phyloP scores from a whole-genome alignment of 2,888 invertebrate genomes.

The Drosophila tripunctata region DNA sequence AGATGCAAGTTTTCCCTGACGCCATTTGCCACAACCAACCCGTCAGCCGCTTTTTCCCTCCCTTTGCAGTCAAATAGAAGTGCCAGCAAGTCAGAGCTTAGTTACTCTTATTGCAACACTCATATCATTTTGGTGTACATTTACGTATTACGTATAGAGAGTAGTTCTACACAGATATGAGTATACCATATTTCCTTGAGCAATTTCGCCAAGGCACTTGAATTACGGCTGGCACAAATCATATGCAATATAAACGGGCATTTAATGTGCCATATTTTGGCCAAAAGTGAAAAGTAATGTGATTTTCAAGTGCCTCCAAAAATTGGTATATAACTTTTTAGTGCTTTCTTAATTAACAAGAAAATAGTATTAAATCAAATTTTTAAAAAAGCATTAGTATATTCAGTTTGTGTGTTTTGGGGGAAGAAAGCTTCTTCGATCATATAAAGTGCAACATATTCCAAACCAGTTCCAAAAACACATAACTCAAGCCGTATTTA shows the following conservation, averaged over 20 bases:
- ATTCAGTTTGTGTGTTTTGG: no score
- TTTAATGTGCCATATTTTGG: constrained; percentile 1
- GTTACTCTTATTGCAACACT: constrained; percentile 62
- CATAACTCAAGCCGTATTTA: no score
- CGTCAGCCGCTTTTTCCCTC: no score
- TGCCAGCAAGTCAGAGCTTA: constrained; percentile 46
- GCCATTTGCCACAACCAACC: no score
- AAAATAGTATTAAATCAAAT: background rate
- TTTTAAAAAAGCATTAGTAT: background rate
- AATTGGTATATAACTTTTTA: background rate
- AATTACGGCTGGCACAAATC: constrained; percentile 38
- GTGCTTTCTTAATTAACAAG: background rate
- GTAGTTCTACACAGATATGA: no score
- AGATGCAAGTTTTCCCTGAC: constrained; percentile 12
- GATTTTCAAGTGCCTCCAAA: background rate
- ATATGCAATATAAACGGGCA: constrained; percentile 15
- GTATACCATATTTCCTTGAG: constrained; percentile 33
- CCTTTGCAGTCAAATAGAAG: constrained; percentile 1
- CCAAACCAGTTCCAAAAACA: no score
- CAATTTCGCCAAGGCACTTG: constrained; percentile 57
- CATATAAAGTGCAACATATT: no score
- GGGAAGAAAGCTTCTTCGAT: no score
- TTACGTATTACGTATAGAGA: no score
- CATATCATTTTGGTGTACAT: constrained; percentile 42
- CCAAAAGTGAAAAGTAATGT: background rate